These are phyloP conservation scores for Lophura nycthemera DNA, from an alignment of 2,113 vertebrate genomes.

Conservation along the genomic window DNA sequence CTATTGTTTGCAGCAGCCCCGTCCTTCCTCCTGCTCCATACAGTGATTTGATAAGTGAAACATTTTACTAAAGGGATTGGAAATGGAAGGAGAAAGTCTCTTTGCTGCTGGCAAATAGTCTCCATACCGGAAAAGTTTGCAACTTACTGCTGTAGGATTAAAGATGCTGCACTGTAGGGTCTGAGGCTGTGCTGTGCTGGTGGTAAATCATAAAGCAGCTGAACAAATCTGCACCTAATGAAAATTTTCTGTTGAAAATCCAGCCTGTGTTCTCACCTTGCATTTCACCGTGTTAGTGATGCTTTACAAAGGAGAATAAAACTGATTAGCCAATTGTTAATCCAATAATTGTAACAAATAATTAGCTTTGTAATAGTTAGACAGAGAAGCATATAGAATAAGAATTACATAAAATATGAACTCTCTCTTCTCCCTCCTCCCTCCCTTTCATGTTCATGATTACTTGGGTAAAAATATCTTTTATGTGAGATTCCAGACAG, in stretches of 20 bases:
- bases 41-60: neutral
- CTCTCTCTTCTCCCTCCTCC: neutral
- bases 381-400: constrained; percentile 14
- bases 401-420: constrained; percentile 16
- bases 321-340: constrained; percentile 63
- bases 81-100: neutral
- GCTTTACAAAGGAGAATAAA: constrained; percentile 54
- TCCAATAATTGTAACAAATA: constrained; percentile 66
- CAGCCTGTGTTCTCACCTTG: constrained; percentile 41
- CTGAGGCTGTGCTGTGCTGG: neutral
- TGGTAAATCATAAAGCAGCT: neutral
- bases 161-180: neutral
- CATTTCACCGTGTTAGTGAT: constrained; percentile 36
- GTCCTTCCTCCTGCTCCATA: neutral
- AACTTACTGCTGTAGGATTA: neutral
- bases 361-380: constrained; percentile 53
- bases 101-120: neutral
- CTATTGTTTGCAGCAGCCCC: rapidly evolving
- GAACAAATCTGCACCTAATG: constrained; percentile 18
- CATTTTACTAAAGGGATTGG: neutral
- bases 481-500: neutral
- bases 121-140: neutral
- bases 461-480: constrained; percentile 3
- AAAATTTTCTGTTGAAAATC: constrained; percentile 51
- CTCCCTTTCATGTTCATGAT: neutral